A percentile compares a stretch with the other conserved stretches of the same genome.
Evolutionary conservation across 1,140 invertebrate species (phyloP).

Genomic region (Nasonia longicornis): DNA sequence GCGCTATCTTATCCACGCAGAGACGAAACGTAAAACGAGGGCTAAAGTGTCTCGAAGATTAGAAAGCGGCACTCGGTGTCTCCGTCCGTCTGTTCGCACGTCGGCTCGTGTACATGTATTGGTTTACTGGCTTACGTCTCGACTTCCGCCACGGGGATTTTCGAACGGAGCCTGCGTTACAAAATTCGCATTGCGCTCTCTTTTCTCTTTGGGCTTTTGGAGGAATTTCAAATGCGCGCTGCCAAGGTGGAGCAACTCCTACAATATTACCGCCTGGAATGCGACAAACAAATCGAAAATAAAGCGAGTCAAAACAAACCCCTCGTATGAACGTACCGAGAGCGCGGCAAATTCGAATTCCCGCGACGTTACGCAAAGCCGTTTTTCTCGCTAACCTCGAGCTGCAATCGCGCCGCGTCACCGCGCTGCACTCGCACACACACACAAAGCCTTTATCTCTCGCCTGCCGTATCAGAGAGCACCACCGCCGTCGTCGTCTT

Average conservation of each 20-base stretch:
- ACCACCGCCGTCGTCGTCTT: background rate
- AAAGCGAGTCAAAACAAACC: background rate
- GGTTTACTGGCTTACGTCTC: background rate
- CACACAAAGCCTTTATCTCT: conserved; percentile 9
- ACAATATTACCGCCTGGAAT: too few relatives aligned
- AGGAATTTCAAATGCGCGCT: background rate
- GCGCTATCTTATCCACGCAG: too few relatives aligned
- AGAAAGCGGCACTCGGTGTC: background rate
- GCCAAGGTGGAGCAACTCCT: too few relatives aligned
- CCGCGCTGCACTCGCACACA: too few relatives aligned
- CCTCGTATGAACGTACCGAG: too few relatives aligned
- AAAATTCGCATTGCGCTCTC: too few relatives aligned
- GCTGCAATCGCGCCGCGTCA: background rate
- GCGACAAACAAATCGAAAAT: background rate
- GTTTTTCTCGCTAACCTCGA: background rate
- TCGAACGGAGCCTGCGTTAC: too few relatives aligned
- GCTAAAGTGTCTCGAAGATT: background rate
- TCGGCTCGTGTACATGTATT: background rate
- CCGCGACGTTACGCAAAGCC: background rate
- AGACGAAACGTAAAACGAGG: background rate
- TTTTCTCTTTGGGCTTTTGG: too few relatives aligned
- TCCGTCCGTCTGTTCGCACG: background rate
- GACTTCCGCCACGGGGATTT: too few relatives aligned
- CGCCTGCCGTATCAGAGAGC: background rate
- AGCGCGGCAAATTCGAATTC: conserved; percentile 31